phyloP scores from a whole-genome alignment of 2,113 vertebrate genomes.

The Hystrix cristata region DNA sequence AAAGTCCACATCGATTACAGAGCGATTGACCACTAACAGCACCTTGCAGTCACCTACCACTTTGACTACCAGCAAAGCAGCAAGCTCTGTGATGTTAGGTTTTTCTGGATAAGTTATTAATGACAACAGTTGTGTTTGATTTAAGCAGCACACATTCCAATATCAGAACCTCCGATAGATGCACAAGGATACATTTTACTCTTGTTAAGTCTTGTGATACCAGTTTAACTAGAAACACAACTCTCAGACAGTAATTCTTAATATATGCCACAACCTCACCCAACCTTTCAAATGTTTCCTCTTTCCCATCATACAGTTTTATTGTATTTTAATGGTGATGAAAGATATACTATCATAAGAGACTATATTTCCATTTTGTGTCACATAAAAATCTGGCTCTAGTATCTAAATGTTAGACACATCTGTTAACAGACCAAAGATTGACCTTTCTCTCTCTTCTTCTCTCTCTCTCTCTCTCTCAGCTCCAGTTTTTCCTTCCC shows the following conservation, averaged over 20 bases:
- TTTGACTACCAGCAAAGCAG: not conserved
- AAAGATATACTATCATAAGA: constrained; percentile 86
- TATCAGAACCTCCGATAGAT: constrained; percentile 52
- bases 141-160: constrained; percentile 9
- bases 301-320: constrained; percentile 83
- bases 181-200: constrained; percentile 57
- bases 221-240: constrained; percentile 75
- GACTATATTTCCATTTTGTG: constrained; percentile 83
- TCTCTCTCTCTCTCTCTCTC: not conserved
- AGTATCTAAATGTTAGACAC: constrained; percentile 83
- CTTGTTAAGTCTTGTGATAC: constrained; percentile 13
- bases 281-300: constrained; percentile 85
- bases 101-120: not conserved
- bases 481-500: not conserved
- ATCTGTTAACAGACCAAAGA: constrained; percentile 85
- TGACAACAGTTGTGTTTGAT: constrained; percentile 43
- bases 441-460: constrained; percentile 45
- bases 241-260: constrained; percentile 84
- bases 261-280: constrained; percentile 80
- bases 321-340: constrained; percentile 86
- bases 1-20: not conserved
- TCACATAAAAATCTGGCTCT: constrained; percentile 76
- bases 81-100: not conserved
- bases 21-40: not conserved
- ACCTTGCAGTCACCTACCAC: not conserved